Evolutionary conservation across 2,113 vertebrate genomes (phyloP).

Genomic region (Tricholaema leucomelas): DNA sequence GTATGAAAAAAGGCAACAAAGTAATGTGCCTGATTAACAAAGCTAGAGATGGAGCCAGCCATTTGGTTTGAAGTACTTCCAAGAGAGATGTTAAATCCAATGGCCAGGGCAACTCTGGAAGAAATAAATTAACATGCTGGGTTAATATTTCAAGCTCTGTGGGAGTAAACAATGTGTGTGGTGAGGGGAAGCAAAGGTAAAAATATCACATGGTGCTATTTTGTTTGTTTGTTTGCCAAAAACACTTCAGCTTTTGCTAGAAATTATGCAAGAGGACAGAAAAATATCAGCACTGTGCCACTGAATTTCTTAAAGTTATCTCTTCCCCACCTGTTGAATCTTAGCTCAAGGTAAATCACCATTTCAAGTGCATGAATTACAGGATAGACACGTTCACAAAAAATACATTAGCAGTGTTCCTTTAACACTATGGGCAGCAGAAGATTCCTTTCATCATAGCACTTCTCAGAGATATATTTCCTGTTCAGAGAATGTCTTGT

Average conservation of each 20-base stretch:
- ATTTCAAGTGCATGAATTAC: background rate
- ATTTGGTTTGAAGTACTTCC: constrained; percentile 50
- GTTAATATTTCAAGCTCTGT: constrained; percentile 46
- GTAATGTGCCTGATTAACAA: constrained; percentile 43
- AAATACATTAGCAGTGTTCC: background rate
- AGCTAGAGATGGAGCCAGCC: constrained; percentile 32
- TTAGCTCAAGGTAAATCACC: background rate
- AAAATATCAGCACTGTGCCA: background rate
- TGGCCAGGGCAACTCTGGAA: constrained; percentile 32
- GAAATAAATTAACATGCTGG: constrained; percentile 43
- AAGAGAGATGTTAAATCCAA: constrained; percentile 39
- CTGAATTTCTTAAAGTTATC: constrained; percentile 10
- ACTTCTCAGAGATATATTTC: background rate
- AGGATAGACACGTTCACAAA: background rate
- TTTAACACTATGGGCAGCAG: background rate
- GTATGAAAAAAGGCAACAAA: constrained; percentile 24
- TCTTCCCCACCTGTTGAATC: background rate
- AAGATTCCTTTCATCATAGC: background rate
- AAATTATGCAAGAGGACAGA: constrained; percentile 5
- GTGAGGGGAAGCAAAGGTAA: constrained; percentile 17
- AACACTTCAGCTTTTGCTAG: background rate
- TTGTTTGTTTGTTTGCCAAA: constrained; percentile 42
- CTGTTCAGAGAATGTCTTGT: background rate
- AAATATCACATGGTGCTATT: constrained; percentile 16
- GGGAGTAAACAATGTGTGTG: constrained; percentile 5